These are phyloP conservation scores for Cryptomyrus ogoouensis DNA, from an alignment of 2,113 vertebrate species.

Conservation along the genomic window DNA sequence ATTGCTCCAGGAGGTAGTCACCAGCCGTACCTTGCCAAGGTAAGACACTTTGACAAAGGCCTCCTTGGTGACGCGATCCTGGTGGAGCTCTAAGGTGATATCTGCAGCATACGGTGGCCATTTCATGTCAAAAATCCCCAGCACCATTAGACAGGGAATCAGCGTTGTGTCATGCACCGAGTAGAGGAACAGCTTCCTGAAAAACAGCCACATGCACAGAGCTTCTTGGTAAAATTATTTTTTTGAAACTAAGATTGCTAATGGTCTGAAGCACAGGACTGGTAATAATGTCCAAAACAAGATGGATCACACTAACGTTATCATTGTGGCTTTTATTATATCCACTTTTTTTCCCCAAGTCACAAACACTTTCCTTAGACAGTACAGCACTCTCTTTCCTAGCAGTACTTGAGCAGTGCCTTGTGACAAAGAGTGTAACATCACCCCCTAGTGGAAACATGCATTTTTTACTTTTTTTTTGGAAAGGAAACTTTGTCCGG, in stretches of 20 bases:
- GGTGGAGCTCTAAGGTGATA: slow-evolving; percentile 77
- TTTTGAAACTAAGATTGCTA: neutral
- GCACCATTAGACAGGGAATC: slow-evolving; percentile 75
- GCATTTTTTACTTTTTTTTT: neutral
- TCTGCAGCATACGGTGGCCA: slow-evolving; percentile 86
- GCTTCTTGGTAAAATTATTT: neutral
- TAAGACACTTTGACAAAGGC: slow-evolving; percentile 79
- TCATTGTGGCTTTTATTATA: neutral
- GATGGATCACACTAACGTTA: neutral
- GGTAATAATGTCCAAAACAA: neutral
- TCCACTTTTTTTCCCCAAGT: neutral
- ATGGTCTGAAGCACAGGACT: neutral
- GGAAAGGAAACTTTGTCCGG: neutral
- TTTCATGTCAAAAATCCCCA: slow-evolving; percentile 78
- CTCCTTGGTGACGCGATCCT: slow-evolving; percentile 65
- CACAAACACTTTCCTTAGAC: neutral
- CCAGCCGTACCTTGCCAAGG: slow-evolving; percentile 65
- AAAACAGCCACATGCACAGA: neutral
- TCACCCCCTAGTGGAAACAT: slow-evolving; percentile 3
- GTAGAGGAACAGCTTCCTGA: slow-evolving; percentile 84
- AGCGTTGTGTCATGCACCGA: slow-evolving; percentile 81
- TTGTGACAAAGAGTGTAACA: neutral
- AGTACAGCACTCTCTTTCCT: neutral
- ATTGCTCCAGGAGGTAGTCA: neutral
- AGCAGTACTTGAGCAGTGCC: neutral